Evolutionary conservation across 1,140 invertebrate species (phyloP), one percentile per base, ranked within the genome.

Genomic region (Leptoteleia sp.): DNA sequence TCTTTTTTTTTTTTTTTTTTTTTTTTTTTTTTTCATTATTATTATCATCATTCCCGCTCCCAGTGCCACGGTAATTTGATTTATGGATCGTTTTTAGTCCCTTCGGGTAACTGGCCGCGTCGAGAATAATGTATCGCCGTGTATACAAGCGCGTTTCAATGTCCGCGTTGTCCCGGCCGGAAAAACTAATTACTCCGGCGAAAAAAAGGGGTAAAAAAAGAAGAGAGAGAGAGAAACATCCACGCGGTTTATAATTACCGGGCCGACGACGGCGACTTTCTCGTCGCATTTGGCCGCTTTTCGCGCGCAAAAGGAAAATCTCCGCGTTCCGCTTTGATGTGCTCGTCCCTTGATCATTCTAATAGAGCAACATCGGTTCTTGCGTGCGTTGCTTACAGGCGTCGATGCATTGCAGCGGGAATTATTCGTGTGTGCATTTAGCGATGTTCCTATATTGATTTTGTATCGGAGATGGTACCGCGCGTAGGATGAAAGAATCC

Each of bases 41-140:
- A n/a, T n/a, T n/a, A n/a, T n/a, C n/a, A n/a, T n/a, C n/a, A n/a
- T n/a, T n/a, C n/a, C n/a, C n/a, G n/a, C n/a, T n/a, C n/a, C n/a
- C 4, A 5, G 8, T 15, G 11, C 81, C 82, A 82, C 82, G 80
- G 79, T 84, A 82, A 85, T 83, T 80, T 85, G 85, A 88, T 86
- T 86, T 87, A 86, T 85, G 81, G 79, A 79, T 67, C 82, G 81
- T 83, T 87, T 88, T 87, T 85, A 82, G 83, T 84, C 82, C 80
- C 76, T 83, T 52, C 55, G 76, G 81, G 81, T 76, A 54, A 54
- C 50, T 19, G 17, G 16, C 33, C 15, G 16, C 17, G 50, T 33
- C 15, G 22, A 40, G 47, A 45, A 65, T 54, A 65, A 72, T 50
- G 75, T 31, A 68, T 57, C 33, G 38, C 38, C 42, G 29, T 50